Percentiles rank a stretch among this genome's conserved stretches.
Evolutionary conservation across 2,113 vertebrate genomes (phyloP).

Genomic region (Shinisaurus crocodilurus): DNA sequence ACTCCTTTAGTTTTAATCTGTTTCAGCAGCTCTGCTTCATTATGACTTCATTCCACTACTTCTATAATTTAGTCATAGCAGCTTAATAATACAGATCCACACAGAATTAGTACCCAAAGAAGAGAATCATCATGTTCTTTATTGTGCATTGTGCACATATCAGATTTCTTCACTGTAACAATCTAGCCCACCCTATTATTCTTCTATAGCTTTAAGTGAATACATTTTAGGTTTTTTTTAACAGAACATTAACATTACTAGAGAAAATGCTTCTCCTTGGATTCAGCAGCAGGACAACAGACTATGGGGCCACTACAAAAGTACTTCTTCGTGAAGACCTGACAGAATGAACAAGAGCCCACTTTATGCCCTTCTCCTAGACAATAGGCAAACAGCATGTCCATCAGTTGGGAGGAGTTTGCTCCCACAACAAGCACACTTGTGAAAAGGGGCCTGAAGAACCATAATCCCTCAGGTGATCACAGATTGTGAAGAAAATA

Average conservation of each 20-base stretch:
- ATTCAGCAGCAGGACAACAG: not conserved
- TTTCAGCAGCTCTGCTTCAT: fast-evolving
- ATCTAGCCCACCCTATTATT: not conserved
- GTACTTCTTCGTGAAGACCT: too few relatives aligned
- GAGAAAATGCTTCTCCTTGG: not conserved
- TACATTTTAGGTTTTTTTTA: not conserved
- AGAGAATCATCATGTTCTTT: not conserved
- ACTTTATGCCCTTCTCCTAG: not conserved
- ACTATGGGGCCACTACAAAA: not conserved
- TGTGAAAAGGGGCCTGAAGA: too few relatives aligned
- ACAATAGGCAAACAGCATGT: too few relatives aligned
- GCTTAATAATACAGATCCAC: not conserved
- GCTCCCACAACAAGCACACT: too few relatives aligned
- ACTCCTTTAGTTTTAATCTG: not conserved
- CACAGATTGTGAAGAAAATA: too few relatives aligned
- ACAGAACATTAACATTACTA: not conserved
- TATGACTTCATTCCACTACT: not conserved
- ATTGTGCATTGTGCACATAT: not conserved
- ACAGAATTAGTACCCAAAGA: not conserved
- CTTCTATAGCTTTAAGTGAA: not conserved
- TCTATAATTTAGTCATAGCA: not conserved
- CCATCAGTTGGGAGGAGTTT: too few relatives aligned
- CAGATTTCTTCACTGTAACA: not conserved
- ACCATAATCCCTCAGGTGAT: too few relatives aligned
- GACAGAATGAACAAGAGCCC: too few relatives aligned